A percentile compares a stretch with the other conserved stretches of the same genome.
Evolutionary conservation across 2,797 vertebrate species (phyloP).

Genomic region (Melanotaenia parkinsoni): DNA sequence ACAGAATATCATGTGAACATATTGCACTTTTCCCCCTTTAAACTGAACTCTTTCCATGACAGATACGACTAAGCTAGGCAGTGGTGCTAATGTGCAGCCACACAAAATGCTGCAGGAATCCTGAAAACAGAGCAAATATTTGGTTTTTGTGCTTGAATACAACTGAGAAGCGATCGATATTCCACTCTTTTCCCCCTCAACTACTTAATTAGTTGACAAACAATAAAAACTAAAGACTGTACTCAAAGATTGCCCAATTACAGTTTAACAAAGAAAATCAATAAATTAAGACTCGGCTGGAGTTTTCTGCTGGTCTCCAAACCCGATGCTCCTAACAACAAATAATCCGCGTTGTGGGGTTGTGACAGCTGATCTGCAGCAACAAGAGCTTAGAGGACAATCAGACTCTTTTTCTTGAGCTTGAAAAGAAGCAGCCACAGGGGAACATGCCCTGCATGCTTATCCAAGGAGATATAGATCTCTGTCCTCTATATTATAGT

Average conservation of each 20-base stretch:
- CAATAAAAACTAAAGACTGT: constrained; percentile 46
- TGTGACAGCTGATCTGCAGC: constrained; percentile 22
- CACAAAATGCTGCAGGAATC: constrained; percentile 16
- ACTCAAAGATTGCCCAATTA: constrained; percentile 28
- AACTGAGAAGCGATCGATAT: constrained; percentile 42
- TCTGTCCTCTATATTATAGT: constrained; percentile 23
- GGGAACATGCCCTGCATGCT: constrained; percentile 31
- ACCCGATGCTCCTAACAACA: constrained; percentile 37
- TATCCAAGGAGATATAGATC: constrained; percentile 37
- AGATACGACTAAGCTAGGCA: constrained; percentile 20
- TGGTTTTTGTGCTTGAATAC: constrained; percentile 33
- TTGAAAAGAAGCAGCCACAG: constrained; percentile 29
- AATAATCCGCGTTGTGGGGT: constrained; percentile 23
- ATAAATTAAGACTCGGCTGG: constrained; percentile 42
- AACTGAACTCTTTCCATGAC: constrained; percentile 18
- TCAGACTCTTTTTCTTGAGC: constrained; percentile 32
- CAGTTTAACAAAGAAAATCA: constrained; percentile 28
- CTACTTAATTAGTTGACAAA: constrained; percentile 42
- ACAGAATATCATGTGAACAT: constrained; percentile 54
- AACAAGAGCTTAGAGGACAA: constrained; percentile 39
- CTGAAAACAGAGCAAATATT: constrained; percentile 34
- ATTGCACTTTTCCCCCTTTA: constrained; percentile 36
- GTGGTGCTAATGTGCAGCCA: constrained; percentile 31
- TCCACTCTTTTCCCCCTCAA: constrained; percentile 34
- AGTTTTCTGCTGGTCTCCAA: constrained; percentile 35